Percentiles rank a stretch among this genome's conserved stretches.
Conservation (phyloP, 2,113 vertebrate species). For the Catharus fuscescens region DNA sequence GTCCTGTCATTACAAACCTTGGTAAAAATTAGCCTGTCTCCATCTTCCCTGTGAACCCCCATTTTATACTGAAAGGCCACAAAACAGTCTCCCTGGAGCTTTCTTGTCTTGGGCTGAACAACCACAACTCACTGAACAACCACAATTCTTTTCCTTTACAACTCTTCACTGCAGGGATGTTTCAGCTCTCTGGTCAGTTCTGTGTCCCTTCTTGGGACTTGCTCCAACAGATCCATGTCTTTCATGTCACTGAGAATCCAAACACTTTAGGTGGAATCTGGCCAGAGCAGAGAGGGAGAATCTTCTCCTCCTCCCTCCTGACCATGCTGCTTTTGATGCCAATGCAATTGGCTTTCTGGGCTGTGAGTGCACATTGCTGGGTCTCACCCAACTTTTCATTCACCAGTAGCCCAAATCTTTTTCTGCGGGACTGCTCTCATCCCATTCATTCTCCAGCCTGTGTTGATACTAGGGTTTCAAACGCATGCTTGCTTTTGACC, state of each 20-base stretch:
- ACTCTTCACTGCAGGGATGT: background rate
- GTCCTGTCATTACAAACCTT: background rate
- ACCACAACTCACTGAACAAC: background rate
- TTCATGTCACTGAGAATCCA: background rate
- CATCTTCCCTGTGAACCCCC: background rate
- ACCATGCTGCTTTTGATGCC: background rate
- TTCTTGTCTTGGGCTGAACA: background rate
- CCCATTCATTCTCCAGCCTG: background rate
- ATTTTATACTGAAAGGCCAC: background rate
- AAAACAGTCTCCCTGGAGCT: background rate
- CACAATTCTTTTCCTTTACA: background rate
- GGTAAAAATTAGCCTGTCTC: background rate
- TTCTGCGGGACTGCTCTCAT: background rate
- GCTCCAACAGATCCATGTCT: background rate
- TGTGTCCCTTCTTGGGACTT: background rate
- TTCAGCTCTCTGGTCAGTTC: background rate
- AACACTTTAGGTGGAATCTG: background rate
- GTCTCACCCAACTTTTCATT: background rate
- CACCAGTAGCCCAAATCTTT: background rate
- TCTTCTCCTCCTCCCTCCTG: background rate
- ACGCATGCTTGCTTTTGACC: background rate
- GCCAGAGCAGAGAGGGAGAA: background rate
- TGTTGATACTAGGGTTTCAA: background rate
- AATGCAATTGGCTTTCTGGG: background rate
- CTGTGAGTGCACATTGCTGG: rapidly evolving